Base-by-base conservation (phyloP, 2,797 vertebrate genomes). In the Epinephelus malabaricus region DNA sequence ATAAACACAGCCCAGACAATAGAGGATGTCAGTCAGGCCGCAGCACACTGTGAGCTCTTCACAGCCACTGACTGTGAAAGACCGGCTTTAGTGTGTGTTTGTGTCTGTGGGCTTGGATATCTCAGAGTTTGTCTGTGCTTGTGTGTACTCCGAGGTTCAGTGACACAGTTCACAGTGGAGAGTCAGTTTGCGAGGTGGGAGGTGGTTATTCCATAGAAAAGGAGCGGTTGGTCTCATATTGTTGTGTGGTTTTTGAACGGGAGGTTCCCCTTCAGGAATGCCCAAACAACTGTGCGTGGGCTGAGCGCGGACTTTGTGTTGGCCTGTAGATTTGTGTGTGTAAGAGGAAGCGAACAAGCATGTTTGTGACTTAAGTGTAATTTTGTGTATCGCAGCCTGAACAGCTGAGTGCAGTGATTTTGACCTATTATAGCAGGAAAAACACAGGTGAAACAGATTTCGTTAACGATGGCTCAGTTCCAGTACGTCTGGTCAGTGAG, bases 61-160 rank as follows among this genome's bases (percentile, higher is more conserved):
- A 91, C 87, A 92, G 76, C 83, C 81, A 77, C 73, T 88, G 92
- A 81, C 87, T 84, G 72, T 93, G 92, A 94, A 89, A 93, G 89
- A 86, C 72, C 0, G 56, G 79, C 80, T 88, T 90, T 68, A 79
- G 62, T 58, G 43, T 50, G 40, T 82, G 84, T 85, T 84, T 90
- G 78, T 69, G 74, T 90, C 69, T 89, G 80, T 84, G 71, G 73
- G 63, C 79, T 80, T 84, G 14, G 30, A 68, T 68, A 78, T 76
- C 65, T 74, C 73, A 3, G 50, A 68, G 84, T 78, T 69, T 88
- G 82, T 84, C 73, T 82, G 82, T 50, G 68, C 85, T 71, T 89
- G 85, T 84, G 81, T 83, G 78, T 34, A 25, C 70, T 40, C 56
- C 25, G 47, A 76, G 86, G 90, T 87, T 92, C 91, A 88, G 43